These are phyloP conservation scores for Sebastes elongatus DNA, from an alignment of 2,797 vertebrate genomes.

Conservation along the genomic window DNA sequence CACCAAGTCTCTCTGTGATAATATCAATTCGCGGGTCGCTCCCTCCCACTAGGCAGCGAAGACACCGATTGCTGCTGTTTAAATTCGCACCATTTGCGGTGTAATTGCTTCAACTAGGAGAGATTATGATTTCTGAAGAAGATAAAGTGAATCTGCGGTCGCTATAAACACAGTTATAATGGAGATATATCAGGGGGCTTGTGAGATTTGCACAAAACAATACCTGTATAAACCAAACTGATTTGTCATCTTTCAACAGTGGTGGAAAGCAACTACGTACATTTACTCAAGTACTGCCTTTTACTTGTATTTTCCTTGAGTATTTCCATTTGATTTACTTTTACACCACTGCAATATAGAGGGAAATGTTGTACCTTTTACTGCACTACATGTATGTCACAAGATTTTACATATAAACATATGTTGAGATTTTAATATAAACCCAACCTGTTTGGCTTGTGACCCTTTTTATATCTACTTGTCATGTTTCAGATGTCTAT, in stretches of 20 bases:
- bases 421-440: not conserved
- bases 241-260: not conserved
- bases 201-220: not conserved
- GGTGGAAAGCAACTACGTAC: not conserved
- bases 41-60: conserved; percentile 36
- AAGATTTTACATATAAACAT: not conserved
- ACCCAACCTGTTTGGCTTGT: not conserved
- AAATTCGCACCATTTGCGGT: conserved; percentile 54
- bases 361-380: not conserved
- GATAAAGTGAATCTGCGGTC: conserved; percentile 29
- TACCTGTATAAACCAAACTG: not conserved
- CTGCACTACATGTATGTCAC: not conserved
- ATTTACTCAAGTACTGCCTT: not conserved
- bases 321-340: not conserved
- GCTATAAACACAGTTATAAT: conserved; percentile 31
- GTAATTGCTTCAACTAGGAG: conserved; percentile 59
- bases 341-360: not conserved
- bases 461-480: not conserved
- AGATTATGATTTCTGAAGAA: conserved; percentile 51
- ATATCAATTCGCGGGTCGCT: conserved; percentile 50
- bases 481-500: not conserved
- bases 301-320: too few species aligned
- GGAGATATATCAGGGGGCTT: conserved; percentile 14
- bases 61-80: conserved; percentile 43
- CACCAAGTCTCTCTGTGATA: conserved; percentile 45